A percentile compares a stretch with the other conserved stretches of the same genome.
Evolutionary conservation across 2,797 vertebrate species (phyloP).

Genomic region (Helarctos malayanus): DNA sequence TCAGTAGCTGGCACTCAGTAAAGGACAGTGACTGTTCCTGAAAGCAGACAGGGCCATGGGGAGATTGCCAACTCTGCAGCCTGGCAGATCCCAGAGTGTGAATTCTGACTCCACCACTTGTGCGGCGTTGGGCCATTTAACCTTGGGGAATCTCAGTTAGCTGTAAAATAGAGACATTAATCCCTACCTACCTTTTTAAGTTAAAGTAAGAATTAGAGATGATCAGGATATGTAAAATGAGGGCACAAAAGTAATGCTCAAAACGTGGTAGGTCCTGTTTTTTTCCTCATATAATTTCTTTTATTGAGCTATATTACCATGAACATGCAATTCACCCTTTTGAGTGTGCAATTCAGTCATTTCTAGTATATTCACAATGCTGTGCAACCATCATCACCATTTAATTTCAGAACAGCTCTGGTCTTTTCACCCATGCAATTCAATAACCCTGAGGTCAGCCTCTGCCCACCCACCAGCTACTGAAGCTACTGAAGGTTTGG

Average conservation of each 20-base stretch:
- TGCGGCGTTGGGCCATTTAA: neutral
- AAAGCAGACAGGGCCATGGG: neutral
- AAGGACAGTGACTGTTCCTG: neutral
- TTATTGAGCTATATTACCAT: neutral
- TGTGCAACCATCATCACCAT: neutral
- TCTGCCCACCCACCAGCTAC: neutral
- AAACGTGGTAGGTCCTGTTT: neutral
- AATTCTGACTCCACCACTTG: neutral
- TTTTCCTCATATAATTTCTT: neutral
- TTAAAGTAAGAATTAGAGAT: neutral
- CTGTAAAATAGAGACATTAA: neutral
- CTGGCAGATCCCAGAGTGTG: neutral
- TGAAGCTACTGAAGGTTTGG: neutral
- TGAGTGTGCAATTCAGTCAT: neutral
- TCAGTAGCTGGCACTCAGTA: neutral
- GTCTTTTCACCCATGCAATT: neutral
- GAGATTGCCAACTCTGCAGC: neutral
- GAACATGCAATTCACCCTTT: neutral
- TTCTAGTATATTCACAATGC: neutral
- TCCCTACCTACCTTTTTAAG: neutral
- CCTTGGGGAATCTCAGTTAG: neutral
- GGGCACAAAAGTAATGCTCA: neutral
- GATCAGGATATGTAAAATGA: neutral
- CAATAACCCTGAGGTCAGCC: neutral
- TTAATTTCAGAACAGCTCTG: neutral